These are phyloP conservation scores for Papilio polyxenes DNA, from an alignment of 1,140 invertebrate genomes.

Conservation along the genomic window DNA sequence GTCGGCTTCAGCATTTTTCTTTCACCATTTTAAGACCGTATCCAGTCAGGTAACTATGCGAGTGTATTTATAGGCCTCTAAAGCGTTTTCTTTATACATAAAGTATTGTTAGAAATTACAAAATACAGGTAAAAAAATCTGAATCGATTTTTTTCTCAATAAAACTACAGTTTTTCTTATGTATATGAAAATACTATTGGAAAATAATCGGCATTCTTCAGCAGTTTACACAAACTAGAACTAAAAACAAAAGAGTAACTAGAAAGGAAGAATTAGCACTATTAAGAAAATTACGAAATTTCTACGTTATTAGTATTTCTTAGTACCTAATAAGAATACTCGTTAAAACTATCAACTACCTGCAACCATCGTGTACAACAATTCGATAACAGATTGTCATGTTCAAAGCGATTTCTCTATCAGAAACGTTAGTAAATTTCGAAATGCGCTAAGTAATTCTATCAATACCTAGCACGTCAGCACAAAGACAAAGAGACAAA, in stretches of 20 bases:
- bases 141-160: neutral
- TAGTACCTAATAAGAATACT: neutral
- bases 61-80: constrained; percentile 2
- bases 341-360: neutral
- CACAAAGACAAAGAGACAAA: neutral
- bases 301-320: neutral
- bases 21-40: neutral
- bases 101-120: neutral
- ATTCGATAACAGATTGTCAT: neutral
- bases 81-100: neutral
- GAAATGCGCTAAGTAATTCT: constrained; percentile 8
- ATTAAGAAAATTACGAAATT: too few relatives aligned
- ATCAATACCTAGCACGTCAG: neutral
- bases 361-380: neutral
- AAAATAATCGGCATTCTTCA: too few relatives aligned
- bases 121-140: neutral
- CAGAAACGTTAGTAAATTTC: neutral
- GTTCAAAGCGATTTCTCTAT: neutral
- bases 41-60: neutral
- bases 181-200: too few relatives aligned
- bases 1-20: constrained; percentile 5
- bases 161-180: neutral
- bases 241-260: too few relatives aligned
- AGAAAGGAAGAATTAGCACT: too few relatives aligned
- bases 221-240: too few relatives aligned